Percentiles rank a stretch among this genome's conserved stretches.
Conservation (phyloP, 2,888 invertebrate genomes). For the Girardia tigrina region DNA sequence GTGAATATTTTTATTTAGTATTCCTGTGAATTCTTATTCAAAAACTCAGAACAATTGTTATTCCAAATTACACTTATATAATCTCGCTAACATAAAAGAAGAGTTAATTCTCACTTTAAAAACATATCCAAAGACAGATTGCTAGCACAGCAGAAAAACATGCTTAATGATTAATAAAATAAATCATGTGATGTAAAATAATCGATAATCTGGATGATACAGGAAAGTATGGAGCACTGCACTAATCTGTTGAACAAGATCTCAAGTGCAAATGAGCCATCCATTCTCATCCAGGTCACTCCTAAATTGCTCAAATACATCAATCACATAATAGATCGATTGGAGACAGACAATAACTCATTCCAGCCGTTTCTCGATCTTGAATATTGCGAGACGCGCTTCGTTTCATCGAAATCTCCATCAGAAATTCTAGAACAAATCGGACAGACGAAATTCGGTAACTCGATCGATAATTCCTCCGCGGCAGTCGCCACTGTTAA, state of each 20-base stretch:
- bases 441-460: not conserved
- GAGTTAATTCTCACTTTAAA: no score
- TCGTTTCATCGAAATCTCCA: not conserved
- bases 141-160: no score
- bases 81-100: no score
- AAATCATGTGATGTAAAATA: no score
- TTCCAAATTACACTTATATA: no score
- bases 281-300: not conserved
- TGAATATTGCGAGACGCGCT: not conserved
- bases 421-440: not conserved
- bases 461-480: not conserved
- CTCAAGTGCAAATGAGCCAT: not conserved
- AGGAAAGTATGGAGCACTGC: conserved; percentile 6
- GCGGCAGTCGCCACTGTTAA: no score
- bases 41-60: no score
- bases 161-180: no score
- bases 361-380: conserved; percentile 23
- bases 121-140: no score
- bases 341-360: not conserved
- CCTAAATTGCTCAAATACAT: not conserved
- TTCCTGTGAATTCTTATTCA: no score
- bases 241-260: conserved; percentile 7
- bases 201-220: no score
- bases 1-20: no score
- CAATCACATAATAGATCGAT: not conserved